Base-by-base conservation (phyloP, 1,140 invertebrate genomes). In the Heliconius melpomene region DNA sequence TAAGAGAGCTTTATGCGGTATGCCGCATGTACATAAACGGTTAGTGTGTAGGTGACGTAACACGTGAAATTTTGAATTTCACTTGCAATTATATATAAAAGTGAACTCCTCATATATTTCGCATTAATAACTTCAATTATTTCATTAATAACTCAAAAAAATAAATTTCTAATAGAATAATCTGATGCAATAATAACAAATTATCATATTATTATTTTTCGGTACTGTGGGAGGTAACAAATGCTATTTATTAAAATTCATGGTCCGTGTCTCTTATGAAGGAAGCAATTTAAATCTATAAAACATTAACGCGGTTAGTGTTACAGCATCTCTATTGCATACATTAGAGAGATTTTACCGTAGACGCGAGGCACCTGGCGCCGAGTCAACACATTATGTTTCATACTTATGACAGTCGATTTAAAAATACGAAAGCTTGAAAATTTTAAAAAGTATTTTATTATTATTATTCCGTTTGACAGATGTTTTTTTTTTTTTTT, bases 1-100 rank as follows among this genome's bases (percentile, higher is more conserved):
- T 93, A 93, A 93, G 91, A 94, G 90, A 93, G 91, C 92, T 93
- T 94, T 94, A 93, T 92, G 92, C 92, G 91, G 89, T 83, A 29
- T 50, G 75, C 85, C 90, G 93, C 86, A 88, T 93, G 90, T 93
- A 93, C 87, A 93, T 87, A 87, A 36, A 76, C 83, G 82, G 72
- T 84, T 93, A 91, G 85, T 86, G 82, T 74, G 83, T 90, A 89
- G 88, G 81, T 86, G 83, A 83, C 81, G 81, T 84, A 81, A 73
- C 72, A 84, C 79, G 91, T 94, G 92, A 92, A 93, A 93, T 93
- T 93, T 81, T 83, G 82, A 94, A 94, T 93, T 94, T 94, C 90
- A 85, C 72, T 66, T 75, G 76, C 75, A 81, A 76, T 81, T 81
- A 71, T 71, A 75, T 72, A 78, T 79, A 79, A 82, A 82, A 82